phyloP scores from a whole-genome alignment of 1,140 invertebrate genomes.

The Psilanteris sp. region DNA sequence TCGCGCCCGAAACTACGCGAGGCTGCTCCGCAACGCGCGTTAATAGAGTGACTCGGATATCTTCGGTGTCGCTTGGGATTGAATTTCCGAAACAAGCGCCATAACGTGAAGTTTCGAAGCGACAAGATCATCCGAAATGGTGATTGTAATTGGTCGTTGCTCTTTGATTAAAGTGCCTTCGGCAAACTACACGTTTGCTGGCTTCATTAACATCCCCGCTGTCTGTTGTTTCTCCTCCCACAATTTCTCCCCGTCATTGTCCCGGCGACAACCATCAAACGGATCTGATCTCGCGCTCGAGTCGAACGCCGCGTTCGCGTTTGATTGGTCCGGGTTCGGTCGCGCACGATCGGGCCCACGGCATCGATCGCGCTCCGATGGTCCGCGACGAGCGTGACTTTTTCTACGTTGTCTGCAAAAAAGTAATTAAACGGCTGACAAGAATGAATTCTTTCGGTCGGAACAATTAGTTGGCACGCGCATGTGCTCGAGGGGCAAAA shows the following conservation, averaged over 20 bases:
- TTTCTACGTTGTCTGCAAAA: constrained; percentile 19
- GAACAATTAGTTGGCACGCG: constrained; percentile 65
- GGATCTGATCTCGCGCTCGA: constrained; percentile 6
- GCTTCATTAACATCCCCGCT: constrained; percentile 57
- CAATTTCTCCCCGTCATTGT: constrained; percentile 37
- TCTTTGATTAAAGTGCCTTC: constrained; percentile 66
- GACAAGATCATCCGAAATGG: constrained; percentile 64
- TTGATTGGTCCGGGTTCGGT: constrained; percentile 13
- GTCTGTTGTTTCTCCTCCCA: constrained; percentile 46
- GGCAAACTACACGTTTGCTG: constrained; percentile 60
- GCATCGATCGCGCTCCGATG: constrained; percentile 36
- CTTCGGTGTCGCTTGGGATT: constrained; percentile 46
- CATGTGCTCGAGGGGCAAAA: too few species aligned
- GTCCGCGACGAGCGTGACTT: constrained; percentile 20
- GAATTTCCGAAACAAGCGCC: constrained; percentile 58
- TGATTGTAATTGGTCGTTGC: constrained; percentile 67
- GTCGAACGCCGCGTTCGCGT: background rate
- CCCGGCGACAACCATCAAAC: constrained; percentile 19
- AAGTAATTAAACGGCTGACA: constrained; percentile 70
- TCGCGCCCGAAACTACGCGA: too few species aligned
- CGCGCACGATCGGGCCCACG: constrained; percentile 15
- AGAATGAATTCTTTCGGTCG: constrained; percentile 65
- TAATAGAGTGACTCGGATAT: constrained; percentile 11
- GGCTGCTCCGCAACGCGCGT: too few species aligned
- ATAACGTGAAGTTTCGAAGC: constrained; percentile 47